Evolutionary conservation across 1,140 invertebrate species (phyloP).

Genomic region (Lucilia sericata): DNA sequence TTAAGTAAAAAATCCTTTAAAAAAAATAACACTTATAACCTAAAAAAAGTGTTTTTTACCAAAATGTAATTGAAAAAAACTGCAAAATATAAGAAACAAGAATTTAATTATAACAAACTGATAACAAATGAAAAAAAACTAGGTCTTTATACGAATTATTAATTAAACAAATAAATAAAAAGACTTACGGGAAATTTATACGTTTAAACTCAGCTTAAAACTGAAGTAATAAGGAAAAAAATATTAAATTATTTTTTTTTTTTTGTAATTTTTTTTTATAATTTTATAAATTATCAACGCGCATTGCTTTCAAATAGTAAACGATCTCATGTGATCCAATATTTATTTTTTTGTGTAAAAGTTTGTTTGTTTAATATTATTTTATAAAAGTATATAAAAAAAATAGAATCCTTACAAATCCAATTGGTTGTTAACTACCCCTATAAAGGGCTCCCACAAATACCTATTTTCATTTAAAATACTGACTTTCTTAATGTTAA

Average conservation of each 20-base stretch:
- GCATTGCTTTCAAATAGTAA: constrained; percentile 41
- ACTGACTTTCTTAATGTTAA: neutral
- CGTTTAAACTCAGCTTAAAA: constrained; percentile 11
- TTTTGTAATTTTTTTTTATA: neutral
- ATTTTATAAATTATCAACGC: neutral
- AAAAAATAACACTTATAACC: too few species aligned
- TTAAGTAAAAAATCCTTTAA: too few species aligned
- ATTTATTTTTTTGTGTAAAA: neutral
- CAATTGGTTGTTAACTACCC: constrained; percentile 31
- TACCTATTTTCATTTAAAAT: neutral
- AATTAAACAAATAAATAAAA: neutral
- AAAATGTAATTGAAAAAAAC: neutral
- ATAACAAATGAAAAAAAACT: neutral
- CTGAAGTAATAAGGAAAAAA: neutral
- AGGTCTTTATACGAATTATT: constrained; percentile 2
- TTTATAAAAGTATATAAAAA: neutral
- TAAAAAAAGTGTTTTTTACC: too few species aligned
- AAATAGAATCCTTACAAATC: neutral
- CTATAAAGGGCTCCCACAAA: neutral
- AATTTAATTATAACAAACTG: constrained; percentile 15
- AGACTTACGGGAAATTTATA: constrained; percentile 26
- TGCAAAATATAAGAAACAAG: constrained; percentile 13
- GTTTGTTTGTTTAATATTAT: constrained; percentile 5
- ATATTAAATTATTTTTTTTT: constrained; percentile 9
- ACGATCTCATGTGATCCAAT: constrained; percentile 44